These are phyloP conservation scores for Tonatia bakeri DNA, from an alignment of 2,113 vertebrate species.

Conservation along the genomic window DNA sequence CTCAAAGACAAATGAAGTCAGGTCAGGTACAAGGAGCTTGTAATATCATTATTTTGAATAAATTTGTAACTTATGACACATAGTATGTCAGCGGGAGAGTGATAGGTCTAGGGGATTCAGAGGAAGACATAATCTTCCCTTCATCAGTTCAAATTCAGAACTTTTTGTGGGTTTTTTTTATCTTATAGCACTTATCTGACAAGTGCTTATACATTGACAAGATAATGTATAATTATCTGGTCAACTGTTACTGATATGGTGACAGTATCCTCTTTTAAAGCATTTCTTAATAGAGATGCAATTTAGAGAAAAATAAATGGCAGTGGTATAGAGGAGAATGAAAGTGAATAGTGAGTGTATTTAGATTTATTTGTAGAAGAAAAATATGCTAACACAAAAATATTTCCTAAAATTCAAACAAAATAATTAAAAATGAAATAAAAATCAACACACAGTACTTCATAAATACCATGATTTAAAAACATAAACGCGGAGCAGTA, in stretches of 20 bases:
- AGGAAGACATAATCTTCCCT: no score
- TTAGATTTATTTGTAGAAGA: not conserved
- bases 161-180: not conserved
- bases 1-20: not conserved
- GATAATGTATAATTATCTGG: not conserved
- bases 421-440: not conserved
- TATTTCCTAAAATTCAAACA: not conserved
- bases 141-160: not conserved
- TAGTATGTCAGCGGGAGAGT: no score
- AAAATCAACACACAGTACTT: not conserved
- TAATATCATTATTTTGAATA: no score
- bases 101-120: no score
- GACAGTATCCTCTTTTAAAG: not conserved
- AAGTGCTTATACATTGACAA: no score
- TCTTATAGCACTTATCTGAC: not conserved
- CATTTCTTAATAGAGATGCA: not conserved
- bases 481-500: not conserved
- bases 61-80: no score
- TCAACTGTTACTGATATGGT: no score
- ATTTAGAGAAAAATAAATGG: not conserved
- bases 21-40: not conserved
- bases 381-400: not conserved
- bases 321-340: not conserved
- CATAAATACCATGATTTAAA: not conserved
- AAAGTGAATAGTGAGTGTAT: not conserved